Conservation (phyloP, 1,140 invertebrate genomes). For the fruit fly (Drosophila melanogaster) region DNA sequence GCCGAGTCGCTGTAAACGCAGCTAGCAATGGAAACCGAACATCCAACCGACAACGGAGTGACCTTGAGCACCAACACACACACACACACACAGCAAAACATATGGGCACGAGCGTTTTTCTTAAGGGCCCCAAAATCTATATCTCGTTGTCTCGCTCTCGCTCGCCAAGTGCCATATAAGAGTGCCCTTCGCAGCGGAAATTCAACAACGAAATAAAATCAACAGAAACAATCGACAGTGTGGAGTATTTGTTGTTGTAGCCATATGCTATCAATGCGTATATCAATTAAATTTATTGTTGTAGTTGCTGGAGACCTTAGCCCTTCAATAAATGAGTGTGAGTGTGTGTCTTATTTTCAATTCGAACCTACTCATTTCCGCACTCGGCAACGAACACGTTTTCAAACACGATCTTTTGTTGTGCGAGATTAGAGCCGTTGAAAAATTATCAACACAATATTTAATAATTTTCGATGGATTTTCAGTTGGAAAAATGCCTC, state of each 20-base stretch:
- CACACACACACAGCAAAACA: not conserved
- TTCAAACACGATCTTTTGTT: slow-evolving; percentile 17
- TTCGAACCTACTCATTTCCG: slow-evolving; percentile 64
- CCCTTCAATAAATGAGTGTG: slow-evolving; percentile 63
- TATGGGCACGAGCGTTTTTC: slow-evolving; percentile 16
- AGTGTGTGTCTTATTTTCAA: slow-evolving; percentile 18
- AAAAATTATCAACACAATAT: slow-evolving; percentile 25
- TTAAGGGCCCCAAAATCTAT: slow-evolving; percentile 21
- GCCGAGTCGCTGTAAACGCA: slow-evolving; percentile 27
- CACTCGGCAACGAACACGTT: slow-evolving; percentile 45
- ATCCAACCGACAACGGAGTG: slow-evolving; percentile 35
- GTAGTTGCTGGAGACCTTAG: slow-evolving; percentile 41
- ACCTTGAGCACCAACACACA: slow-evolving; percentile 39
- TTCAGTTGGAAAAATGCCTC: slow-evolving; percentile 15
- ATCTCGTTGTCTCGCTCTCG: slow-evolving; percentile 14
- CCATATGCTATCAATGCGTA: slow-evolving; percentile 67
- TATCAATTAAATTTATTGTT: slow-evolving; percentile 67
- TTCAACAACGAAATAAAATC: slow-evolving; percentile 36
- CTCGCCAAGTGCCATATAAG: slow-evolving; percentile 15
- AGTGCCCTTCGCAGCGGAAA: slow-evolving; percentile 41
- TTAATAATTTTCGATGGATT: slow-evolving; percentile 13
- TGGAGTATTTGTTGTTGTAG: slow-evolving; percentile 14
- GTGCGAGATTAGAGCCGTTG: slow-evolving; percentile 7
- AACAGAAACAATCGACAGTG: slow-evolving; percentile 50
- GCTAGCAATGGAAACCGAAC: slow-evolving; percentile 29